A percentile compares a stretch with the other conserved stretches of the same genome.
Conservation (phyloP, 2,113 vertebrate genomes). For the Rhinolophus sinicus region DNA sequence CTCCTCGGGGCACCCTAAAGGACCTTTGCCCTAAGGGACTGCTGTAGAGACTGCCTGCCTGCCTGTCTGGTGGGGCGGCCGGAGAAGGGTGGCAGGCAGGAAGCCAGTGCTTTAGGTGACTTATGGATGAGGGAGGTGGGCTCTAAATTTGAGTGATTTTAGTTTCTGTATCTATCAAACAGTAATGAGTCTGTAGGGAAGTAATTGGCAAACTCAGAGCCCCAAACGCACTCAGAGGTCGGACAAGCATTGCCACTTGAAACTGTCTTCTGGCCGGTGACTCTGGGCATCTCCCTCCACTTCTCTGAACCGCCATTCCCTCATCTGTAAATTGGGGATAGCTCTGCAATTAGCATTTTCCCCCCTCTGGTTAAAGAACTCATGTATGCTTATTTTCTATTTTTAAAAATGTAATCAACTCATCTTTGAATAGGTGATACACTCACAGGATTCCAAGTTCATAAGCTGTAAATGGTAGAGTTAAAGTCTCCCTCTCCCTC, state of each 20-base stretch:
- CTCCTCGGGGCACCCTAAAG: neutral
- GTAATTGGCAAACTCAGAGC: neutral
- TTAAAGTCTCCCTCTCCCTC: neutral
- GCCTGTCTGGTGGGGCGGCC: neutral
- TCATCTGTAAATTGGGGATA: neutral
- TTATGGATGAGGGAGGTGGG: neutral
- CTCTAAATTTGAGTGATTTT: neutral
- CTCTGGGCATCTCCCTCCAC: neutral
- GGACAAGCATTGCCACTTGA: no score
- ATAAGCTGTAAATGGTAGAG: neutral
- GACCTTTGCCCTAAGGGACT: neutral
- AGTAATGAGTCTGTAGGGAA: neutral
- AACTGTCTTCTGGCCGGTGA: neutral
- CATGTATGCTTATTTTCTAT: neutral
- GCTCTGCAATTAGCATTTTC: neutral
- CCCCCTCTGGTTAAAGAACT: neutral
- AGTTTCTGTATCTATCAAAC: neutral
- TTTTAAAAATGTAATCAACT: neutral
- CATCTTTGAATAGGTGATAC: neutral
- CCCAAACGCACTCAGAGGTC: no score
- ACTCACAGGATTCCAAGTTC: conserved; percentile 10
- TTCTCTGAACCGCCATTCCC: neutral
- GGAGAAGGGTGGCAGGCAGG: neutral
- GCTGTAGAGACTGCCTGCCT: neutral
- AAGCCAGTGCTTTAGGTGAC: neutral